These are phyloP conservation scores for Troides aeacus DNA, from an alignment of 2,888 invertebrate genomes.

Conservation along the genomic window DNA sequence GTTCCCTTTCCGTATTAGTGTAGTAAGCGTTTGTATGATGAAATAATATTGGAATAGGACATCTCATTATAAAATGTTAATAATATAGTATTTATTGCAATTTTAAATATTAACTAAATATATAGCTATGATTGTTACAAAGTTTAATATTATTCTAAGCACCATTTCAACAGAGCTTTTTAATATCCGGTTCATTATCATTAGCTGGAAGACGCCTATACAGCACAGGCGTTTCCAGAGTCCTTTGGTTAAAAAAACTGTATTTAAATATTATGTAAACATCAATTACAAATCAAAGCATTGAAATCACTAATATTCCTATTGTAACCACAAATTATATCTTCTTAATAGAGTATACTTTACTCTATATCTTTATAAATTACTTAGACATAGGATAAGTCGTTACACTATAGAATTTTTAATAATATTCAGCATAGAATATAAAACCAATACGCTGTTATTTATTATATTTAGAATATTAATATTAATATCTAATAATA, in stretches of 20 bases:
- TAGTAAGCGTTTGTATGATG: slow-evolving; percentile 22
- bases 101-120: background rate
- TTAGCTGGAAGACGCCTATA: no score
- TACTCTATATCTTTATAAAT: background rate
- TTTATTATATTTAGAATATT: no score
- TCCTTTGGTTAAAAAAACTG: no score
- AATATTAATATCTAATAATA: no score
- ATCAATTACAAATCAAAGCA: no score
- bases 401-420: background rate
- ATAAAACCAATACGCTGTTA: background rate
- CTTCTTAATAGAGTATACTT: background rate
- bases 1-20: slow-evolving; percentile 22
- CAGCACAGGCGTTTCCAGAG: no score
- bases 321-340: background rate
- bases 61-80: slow-evolving; percentile 17
- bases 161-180: background rate
- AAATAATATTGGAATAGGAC: slow-evolving; percentile 34
- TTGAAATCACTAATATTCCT: background rate
- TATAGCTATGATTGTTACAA: background rate
- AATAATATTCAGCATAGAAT: background rate
- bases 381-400: background rate
- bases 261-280: background rate
- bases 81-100: slow-evolving; percentile 9
- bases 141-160: background rate
- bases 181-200: no score